phyloP scores from a whole-genome alignment of 2,797 vertebrate genomes.

The Salarias fasciatus region DNA sequence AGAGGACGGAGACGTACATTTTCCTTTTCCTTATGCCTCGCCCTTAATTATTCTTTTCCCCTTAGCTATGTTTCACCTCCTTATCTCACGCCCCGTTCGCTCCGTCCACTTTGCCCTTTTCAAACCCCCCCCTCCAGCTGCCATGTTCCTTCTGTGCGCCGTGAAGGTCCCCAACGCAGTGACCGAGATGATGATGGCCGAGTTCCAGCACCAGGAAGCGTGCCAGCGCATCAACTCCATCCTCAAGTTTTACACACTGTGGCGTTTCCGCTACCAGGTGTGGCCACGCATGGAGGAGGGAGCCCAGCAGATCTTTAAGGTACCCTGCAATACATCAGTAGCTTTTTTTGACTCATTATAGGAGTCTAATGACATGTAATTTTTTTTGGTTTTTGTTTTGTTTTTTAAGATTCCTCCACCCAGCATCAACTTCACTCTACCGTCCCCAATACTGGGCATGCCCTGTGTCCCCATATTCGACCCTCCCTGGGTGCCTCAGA shows the following conservation, averaged over 20 bases:
- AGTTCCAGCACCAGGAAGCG: slow-evolving; percentile 98
- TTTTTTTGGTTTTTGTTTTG: not conserved
- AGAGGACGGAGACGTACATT: slow-evolving; percentile 7
- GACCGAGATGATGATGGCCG: slow-evolving; percentile 97
- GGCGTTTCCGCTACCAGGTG: slow-evolving; percentile 99
- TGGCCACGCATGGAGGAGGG: slow-evolving; percentile 99
- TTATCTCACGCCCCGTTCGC: too few relatives aligned
- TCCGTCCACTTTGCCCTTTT: not conserved
- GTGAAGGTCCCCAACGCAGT: slow-evolving; percentile 97
- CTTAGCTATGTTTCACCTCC: not conserved
- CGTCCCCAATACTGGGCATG: slow-evolving; percentile 98
- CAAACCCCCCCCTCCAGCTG: slow-evolving; percentile 79
- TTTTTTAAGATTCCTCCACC: slow-evolving; percentile 93
- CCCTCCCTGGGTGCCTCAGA: slow-evolving; percentile 97
- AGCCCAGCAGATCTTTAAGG: slow-evolving; percentile 99
- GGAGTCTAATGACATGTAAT: not conserved
- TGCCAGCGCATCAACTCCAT: slow-evolving; percentile 96
- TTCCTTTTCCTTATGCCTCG: not conserved
- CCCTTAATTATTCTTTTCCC: not conserved
- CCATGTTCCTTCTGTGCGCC: slow-evolving; percentile 98
- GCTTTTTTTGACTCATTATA: too few relatives aligned
- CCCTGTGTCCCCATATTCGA: slow-evolving; percentile 99
- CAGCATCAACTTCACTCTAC: slow-evolving; percentile 99
- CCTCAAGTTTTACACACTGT: slow-evolving; percentile 97
- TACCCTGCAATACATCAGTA: slow-evolving; percentile 42